Base-by-base conservation (phyloP, 35 echinoderm and acorn worm species). In the Apostichopus parvimensis region DNA sequence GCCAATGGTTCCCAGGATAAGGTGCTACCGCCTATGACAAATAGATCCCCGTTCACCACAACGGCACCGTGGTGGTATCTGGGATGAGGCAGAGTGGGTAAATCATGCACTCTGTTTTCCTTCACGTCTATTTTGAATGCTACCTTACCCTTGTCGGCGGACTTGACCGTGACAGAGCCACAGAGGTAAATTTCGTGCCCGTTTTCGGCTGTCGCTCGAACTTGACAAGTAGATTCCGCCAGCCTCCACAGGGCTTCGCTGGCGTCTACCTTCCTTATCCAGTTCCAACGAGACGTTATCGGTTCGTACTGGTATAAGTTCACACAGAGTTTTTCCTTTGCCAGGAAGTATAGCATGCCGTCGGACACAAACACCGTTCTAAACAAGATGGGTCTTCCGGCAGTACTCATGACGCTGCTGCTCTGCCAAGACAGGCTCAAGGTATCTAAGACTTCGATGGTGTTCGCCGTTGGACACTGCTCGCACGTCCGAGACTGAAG, bases 21-120 rank as follows among this genome's bases (percentile, higher is more conserved):
- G 13, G 66, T 90, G 56, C 73, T 90, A 2, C 88, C 88, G 0
- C 88, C 88, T 1, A 90, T 78, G 9, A 90, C 88, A 54, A 90
- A 73, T 6, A 90, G 68, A 18, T 90, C 73, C 53, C 88, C 88
- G 54, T 90, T 23, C 8, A 77, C 66, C 53, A 90, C 73, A 11
- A 90, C 88, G 5, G 88, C 88, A n/a, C 88, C 88, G 77, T 90
- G 88, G 73, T 90, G 88, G 45, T 90, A 90, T 10, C 88, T 25
- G 7, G 20, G 87, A 9, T 64, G 52, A 0, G 88, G 68, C 9
- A 90, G 26, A 9, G 17, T 14, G 13, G 68, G 88, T 12, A 90
- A 56, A 6, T 77, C 21, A 6, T 90, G 14, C 6, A 90, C 88
- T 9, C 5, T n/a, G 73, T 90, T 77, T 77, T 76, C 52, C 62